Percentiles rank a stretch among this genome's conserved stretches.
Evolutionary conservation across 2,797 vertebrate species (phyloP).

Genomic region (Diplodus sargus): DNA sequence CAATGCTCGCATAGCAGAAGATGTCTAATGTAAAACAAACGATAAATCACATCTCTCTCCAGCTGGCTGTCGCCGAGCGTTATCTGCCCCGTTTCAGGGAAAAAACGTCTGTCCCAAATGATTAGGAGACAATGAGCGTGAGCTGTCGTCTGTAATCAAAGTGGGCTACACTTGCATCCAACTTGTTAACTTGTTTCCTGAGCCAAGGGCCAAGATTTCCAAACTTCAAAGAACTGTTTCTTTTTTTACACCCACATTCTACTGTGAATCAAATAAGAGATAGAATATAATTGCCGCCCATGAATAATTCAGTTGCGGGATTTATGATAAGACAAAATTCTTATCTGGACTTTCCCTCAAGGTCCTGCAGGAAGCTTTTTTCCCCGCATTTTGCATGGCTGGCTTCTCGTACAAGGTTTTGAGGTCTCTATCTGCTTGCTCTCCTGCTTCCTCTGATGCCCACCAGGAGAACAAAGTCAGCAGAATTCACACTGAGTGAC

Average conservation of each 20-base stretch:
- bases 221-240: constrained; percentile 72
- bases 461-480: constrained; percentile 67
- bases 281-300: constrained; percentile 71
- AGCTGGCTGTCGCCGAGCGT: constrained; percentile 22
- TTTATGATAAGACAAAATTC: constrained; percentile 75
- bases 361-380: constrained; percentile 62
- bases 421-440: constrained; percentile 66
- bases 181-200: constrained; percentile 67
- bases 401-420: constrained; percentile 49
- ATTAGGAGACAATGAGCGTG: constrained; percentile 45
- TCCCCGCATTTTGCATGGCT: constrained; percentile 47
- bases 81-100: constrained; percentile 25
- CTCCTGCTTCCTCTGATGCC: constrained; percentile 51
- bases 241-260: constrained; percentile 64
- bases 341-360: constrained; percentile 72
- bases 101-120: constrained; percentile 12
- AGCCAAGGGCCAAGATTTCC: constrained; percentile 67
- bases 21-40: constrained; percentile 23
- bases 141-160: constrained; percentile 70
- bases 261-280: constrained; percentile 72
- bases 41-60: constrained; percentile 20
- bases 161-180: constrained; percentile 40
- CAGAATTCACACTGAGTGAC: constrained; percentile 56
- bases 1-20: not conserved
- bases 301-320: constrained; percentile 80